phyloP scores from a whole-genome alignment of 2,888 invertebrate species.

The Tachina grossa region DNA sequence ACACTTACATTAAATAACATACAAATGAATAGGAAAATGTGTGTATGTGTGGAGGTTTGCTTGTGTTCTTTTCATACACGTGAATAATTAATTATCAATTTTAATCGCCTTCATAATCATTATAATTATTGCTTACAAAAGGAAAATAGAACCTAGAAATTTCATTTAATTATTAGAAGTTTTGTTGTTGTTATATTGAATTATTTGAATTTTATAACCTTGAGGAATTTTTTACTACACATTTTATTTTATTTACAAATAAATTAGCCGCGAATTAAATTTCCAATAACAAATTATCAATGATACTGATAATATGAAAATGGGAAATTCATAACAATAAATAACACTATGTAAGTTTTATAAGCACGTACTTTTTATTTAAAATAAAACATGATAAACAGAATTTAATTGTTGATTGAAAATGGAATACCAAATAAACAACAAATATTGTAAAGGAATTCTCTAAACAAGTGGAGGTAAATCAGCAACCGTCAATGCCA shows the following conservation, averaged over 20 bases:
- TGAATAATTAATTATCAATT: slow-evolving; percentile 41
- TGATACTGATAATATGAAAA: not conserved
- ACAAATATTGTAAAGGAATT: no score
- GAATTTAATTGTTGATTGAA: no score
- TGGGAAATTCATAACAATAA: not conserved
- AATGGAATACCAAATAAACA: no score
- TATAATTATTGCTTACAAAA: slow-evolving; percentile 10
- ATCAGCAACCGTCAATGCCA: no score
- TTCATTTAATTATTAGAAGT: not conserved
- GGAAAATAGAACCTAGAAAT: slow-evolving; percentile 13
- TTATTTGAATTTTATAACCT: slow-evolving; percentile 21
- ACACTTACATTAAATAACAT: not conserved
- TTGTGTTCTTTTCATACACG: slow-evolving; percentile 11
- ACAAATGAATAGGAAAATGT: not conserved
- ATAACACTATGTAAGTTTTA: no score
- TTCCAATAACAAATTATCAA: not conserved
- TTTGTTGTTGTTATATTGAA: slow-evolving; percentile 1
- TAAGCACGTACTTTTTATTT: no score
- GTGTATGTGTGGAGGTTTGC: not conserved
- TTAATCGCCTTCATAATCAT: slow-evolving; percentile 5
- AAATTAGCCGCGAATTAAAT: not conserved
- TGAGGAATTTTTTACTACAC: not conserved
- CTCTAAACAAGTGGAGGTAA: no score
- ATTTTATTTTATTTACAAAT: not conserved
- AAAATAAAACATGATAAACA: no score